Percentiles rank a stretch among this genome's conserved stretches.
phyloP scores from a whole-genome alignment of 1,140 invertebrate genomes.

The Pararge aegeria region DNA sequence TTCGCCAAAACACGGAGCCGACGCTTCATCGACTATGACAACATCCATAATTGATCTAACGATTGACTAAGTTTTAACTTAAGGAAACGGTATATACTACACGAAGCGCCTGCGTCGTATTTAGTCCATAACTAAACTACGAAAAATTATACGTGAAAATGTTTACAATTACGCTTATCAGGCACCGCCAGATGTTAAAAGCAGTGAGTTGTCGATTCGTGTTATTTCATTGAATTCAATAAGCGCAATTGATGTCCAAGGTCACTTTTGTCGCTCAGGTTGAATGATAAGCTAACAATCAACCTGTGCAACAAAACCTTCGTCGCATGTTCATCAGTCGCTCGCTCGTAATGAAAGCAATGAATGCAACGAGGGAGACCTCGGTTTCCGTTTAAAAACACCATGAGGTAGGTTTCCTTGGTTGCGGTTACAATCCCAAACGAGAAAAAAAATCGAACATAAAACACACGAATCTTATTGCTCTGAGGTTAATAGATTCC shows the following conservation, averaged over 20 bases:
- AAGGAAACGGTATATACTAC: neutral
- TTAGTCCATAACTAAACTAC: neutral
- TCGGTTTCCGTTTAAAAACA: constrained; percentile 9
- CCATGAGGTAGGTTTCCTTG: constrained; percentile 32
- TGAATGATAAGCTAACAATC: too few relatives aligned
- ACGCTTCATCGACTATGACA: constrained; percentile 4
- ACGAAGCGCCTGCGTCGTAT: constrained; percentile 9
- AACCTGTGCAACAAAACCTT: too few relatives aligned
- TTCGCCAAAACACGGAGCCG: constrained; percentile 2
- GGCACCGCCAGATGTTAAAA: neutral
- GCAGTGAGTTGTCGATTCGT: too few relatives aligned
- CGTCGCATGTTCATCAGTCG: too few relatives aligned
- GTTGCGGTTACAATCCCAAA: too few relatives aligned
- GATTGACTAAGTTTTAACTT: neutral
- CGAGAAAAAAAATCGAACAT: constrained; percentile 10
- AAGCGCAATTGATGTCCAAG: neutral
- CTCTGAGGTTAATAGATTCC: constrained; percentile 25
- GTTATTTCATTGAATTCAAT: neutral
- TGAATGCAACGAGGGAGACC: too few relatives aligned
- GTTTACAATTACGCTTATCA: neutral
- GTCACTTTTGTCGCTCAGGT: neutral
- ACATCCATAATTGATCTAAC: constrained; percentile 1
- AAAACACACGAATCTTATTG: constrained; percentile 25
- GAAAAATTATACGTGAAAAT: neutral
- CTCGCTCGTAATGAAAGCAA: too few relatives aligned